These are phyloP conservation scores for Hyles vespertilio DNA, from an alignment of 1,140 invertebrate genomes.

Conservation along the genomic window DNA sequence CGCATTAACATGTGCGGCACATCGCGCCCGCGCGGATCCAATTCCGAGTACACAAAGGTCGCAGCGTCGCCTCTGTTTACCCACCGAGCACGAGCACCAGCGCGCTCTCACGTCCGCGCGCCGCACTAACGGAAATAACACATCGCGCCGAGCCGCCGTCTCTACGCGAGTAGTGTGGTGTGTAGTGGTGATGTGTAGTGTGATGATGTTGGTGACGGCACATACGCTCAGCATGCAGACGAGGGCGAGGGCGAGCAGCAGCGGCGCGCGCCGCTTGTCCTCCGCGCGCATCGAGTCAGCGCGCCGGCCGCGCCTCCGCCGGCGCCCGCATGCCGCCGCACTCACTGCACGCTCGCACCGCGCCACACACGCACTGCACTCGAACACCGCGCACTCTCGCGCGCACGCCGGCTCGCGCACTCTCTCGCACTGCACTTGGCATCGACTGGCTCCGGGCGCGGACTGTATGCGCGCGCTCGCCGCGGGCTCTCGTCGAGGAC, in stretches of 20 bases:
- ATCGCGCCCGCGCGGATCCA: background rate
- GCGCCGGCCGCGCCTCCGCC: conserved; percentile 46
- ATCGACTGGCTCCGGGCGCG: too few species aligned
- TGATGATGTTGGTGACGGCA: conserved; percentile 3
- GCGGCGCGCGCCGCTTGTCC: conserved; percentile 44
- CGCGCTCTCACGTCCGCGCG: background rate
- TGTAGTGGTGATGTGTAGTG: background rate
- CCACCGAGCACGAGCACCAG: background rate
- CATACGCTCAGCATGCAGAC: conserved; percentile 53
- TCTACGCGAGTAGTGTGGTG: too few species aligned
- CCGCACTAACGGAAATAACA: background rate
- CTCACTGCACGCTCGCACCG: conserved; percentile 29
- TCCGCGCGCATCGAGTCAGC: conserved; percentile 53
- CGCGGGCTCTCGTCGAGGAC: conserved; percentile 40
- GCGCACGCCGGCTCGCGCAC: conserved; percentile 13
- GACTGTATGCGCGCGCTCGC: conserved; percentile 30
- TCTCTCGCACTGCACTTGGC: conserved; percentile 8
- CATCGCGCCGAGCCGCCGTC: background rate
- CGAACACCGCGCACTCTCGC: conserved; percentile 22
- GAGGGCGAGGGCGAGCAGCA: conserved; percentile 60
- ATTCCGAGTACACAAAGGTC: background rate
- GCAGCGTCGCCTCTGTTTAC: background rate
- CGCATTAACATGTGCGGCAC: background rate
- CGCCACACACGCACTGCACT: conserved; percentile 14
- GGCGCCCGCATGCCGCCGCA: conserved; percentile 43